A percentile compares a stretch with the other conserved stretches of the same genome.
Conservation (phyloP, 2,797 vertebrate genomes). For the Denticeps clupeoides region DNA sequence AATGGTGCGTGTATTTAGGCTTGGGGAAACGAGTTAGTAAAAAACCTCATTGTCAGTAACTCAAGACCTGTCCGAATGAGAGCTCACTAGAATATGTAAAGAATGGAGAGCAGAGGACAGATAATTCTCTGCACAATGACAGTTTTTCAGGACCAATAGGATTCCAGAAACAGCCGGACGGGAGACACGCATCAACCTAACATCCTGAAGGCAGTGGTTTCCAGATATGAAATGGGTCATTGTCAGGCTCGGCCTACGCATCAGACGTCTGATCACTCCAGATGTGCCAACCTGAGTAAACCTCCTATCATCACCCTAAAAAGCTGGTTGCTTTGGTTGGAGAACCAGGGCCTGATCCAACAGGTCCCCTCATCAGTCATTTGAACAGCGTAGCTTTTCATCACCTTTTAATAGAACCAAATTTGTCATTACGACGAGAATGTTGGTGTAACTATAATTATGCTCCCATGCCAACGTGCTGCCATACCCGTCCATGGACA, state of each 20-base stretch:
- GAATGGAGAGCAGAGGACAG: too few species aligned
- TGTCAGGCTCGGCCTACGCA: background rate
- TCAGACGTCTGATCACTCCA: background rate
- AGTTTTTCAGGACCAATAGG: too few species aligned
- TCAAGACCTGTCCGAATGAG: too few species aligned
- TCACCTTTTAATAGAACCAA: conserved; percentile 39
- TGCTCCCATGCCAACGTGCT: conserved; percentile 14
- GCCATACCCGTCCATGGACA: conserved; percentile 10
- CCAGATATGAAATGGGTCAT: too few species aligned
- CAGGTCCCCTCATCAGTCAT: conserved; percentile 22
- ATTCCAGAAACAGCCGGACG: too few species aligned
- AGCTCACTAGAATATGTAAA: too few species aligned
- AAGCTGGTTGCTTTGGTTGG: background rate
- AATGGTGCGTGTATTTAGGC: too few species aligned
- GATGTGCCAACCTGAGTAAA: background rate
- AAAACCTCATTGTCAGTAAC: too few species aligned
- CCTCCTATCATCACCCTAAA: background rate
- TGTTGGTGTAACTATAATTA: conserved; percentile 26
- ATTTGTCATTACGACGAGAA: conserved; percentile 27
- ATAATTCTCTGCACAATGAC: too few species aligned
- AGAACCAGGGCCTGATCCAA: background rate
- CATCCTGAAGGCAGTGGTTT: too few species aligned
- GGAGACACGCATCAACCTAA: too few species aligned
- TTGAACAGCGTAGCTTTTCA: conserved; percentile 34
- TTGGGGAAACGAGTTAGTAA: too few species aligned